Conservation (phyloP, 2,797 vertebrate genomes). For the Phoxinus dragarum region DNA sequence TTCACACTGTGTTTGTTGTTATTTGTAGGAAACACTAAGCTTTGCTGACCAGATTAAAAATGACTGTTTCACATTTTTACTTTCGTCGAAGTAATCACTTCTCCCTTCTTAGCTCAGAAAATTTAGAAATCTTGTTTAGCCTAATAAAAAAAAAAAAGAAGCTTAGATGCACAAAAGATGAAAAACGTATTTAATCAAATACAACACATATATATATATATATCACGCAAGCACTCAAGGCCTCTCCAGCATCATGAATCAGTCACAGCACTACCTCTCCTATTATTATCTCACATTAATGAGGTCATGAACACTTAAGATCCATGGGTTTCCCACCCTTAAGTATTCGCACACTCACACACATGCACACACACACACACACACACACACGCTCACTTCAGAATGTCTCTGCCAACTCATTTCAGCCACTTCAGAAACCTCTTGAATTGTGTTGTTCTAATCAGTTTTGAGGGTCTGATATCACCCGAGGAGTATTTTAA, state of each 20-base stretch:
- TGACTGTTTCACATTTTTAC: background rate
- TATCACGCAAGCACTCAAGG: background rate
- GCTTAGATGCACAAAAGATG: background rate
- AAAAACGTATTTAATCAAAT: background rate
- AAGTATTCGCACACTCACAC: background rate
- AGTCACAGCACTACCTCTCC: background rate
- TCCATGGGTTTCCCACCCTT: background rate
- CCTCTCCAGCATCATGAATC: background rate
- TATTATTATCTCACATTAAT: background rate
- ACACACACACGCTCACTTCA: background rate
- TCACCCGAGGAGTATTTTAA: background rate
- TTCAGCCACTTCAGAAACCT: background rate
- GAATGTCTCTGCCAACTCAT: background rate
- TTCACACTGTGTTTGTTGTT: background rate
- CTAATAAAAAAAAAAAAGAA: background rate
- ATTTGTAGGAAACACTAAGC: background rate
- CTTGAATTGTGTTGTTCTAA: background rate
- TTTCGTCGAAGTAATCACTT: background rate
- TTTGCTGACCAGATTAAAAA: background rate
- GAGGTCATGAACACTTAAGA: background rate
- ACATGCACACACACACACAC: background rate
- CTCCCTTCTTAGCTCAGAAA: background rate
- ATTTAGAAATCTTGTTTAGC: too few species aligned
- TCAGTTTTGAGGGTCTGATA: conserved; percentile 13
- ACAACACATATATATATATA: background rate